A percentile compares a stretch with the other conserved stretches of the same genome.
Evolutionary conservation across 92 coral and sea anemone genomes (phyloP).

Genomic region (Galaxea fascicularis): DNA sequence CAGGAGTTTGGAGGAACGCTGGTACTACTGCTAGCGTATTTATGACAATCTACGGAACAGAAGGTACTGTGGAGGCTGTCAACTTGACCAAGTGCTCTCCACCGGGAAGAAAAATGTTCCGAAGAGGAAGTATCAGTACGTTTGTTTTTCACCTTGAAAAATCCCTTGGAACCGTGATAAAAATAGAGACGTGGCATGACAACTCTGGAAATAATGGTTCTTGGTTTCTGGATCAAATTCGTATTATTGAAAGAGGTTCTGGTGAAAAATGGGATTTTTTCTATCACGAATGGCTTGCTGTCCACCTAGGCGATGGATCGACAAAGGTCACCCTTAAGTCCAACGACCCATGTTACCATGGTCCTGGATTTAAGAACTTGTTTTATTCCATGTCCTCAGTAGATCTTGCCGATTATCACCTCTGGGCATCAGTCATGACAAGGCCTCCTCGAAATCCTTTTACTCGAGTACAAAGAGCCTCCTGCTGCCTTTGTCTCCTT

Average conservation of each 20-base stretch:
- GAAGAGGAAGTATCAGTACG: constrained; percentile 81
- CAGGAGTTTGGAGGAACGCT: constrained; percentile 87
- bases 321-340: constrained; percentile 60
- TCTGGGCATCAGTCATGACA: constrained; percentile 83
- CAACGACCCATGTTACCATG: constrained; percentile 63
- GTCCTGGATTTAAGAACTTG: constrained; percentile 79
- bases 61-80: constrained; percentile 62
- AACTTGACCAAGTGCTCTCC: constrained; percentile 66
- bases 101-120: constrained; percentile 70
- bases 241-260: constrained; percentile 57
- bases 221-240: constrained; percentile 81
- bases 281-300: constrained; percentile 81
- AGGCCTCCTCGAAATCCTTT: constrained; percentile 84
- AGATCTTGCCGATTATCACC: constrained; percentile 81
- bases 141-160: constrained; percentile 62
- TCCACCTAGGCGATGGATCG: constrained; percentile 73
- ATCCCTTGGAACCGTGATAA: constrained; percentile 65
- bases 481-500: constrained; percentile 79
- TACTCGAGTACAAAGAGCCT: constrained; percentile 81
- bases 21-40: constrained; percentile 85
- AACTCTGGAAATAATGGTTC: constrained; percentile 74
- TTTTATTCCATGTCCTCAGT: constrained; percentile 67
- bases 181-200: constrained; percentile 84
- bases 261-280: constrained; percentile 67
- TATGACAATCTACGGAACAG: constrained; percentile 74